phyloP scores from a whole-genome alignment of 2,888 invertebrate species.

The Patella depressa region DNA sequence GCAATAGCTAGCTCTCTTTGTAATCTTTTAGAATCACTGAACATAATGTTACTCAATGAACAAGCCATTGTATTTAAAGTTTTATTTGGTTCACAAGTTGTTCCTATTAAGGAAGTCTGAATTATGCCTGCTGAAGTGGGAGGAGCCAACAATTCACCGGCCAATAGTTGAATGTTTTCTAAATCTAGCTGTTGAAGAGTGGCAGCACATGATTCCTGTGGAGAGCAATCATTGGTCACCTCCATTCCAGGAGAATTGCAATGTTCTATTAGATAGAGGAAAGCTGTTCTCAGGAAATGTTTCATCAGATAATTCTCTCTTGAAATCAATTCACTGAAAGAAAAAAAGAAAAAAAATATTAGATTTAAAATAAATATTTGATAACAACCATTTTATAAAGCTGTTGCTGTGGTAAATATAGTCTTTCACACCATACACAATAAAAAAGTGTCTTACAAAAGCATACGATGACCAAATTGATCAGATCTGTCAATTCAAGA shows the following conservation, averaged over 20 bases:
- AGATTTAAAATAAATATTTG: no score
- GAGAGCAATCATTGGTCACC: conserved; percentile 51
- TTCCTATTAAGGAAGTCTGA: conserved; percentile 34
- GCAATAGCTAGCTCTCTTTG: conserved; percentile 66
- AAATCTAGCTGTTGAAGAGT: conserved; percentile 68
- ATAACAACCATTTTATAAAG: no score
- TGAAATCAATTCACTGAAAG: conserved; percentile 64
- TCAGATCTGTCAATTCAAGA: no score
- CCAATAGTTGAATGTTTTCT: conserved; percentile 70
- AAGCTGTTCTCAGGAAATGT: conserved; percentile 66
- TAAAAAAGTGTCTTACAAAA: no score
- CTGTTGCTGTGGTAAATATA: no score
- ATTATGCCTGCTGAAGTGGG: conserved; percentile 65
- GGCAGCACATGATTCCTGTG: conserved; percentile 60
- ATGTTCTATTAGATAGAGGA: conserved; percentile 65
- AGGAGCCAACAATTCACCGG: conserved; percentile 63
- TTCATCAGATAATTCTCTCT: conserved; percentile 64
- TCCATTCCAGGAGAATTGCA: conserved; percentile 69
- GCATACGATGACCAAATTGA: no score
- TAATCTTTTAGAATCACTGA: conserved; percentile 58
- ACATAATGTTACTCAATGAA: conserved; percentile 64
- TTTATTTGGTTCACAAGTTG: neutral
- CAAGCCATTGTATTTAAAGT: conserved; percentile 32
- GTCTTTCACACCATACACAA: no score
- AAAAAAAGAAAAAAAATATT: neutral